Conservation (phyloP, 2,797 vertebrate genomes). For the Echiichthys vipera region DNA sequence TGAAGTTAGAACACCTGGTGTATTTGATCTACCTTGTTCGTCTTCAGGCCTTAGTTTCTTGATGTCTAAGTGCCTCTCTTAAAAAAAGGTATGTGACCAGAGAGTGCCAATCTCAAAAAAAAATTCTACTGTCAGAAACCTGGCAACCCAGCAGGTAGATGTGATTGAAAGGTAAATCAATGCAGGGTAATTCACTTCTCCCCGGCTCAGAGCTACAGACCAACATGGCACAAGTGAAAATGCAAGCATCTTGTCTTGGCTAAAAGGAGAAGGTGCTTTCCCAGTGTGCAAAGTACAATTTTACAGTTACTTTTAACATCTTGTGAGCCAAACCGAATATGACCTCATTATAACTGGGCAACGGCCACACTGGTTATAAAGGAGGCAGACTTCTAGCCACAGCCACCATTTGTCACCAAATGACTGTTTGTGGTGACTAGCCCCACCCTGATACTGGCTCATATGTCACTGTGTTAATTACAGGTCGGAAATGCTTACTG, state of each 20-base stretch:
- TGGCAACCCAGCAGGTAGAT: conserved; percentile 24
- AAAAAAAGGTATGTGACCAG: background rate
- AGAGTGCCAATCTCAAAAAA: conserved; percentile 24
- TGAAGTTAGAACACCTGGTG: too few relatives aligned
- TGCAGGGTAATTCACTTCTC: conserved; percentile 17
- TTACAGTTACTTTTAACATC: background rate
- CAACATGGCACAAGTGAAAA: conserved; percentile 17
- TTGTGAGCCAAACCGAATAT: background rate
- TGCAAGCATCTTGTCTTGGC: background rate
- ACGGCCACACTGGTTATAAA: background rate
- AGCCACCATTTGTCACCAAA: conserved; percentile 2
- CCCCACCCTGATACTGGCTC: conserved; percentile 20
- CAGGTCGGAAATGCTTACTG: conserved; percentile 35
- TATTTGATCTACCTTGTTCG: background rate
- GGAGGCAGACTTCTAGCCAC: background rate
- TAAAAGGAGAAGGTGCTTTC: background rate
- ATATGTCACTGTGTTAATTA: conserved; percentile 56
- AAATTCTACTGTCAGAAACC: conserved; percentile 2
- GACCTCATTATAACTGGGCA: background rate
- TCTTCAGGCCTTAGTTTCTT: background rate
- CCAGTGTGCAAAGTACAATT: background rate
- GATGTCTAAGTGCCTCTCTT: background rate
- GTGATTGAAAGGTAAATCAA: conserved; percentile 29
- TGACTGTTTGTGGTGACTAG: conserved; percentile 17
- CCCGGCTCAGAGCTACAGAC: conserved; percentile 3